These are phyloP conservation scores for Brachionus calyciflorus DNA, from an alignment of 1,140 invertebrate genomes.

Conservation along the genomic window DNA sequence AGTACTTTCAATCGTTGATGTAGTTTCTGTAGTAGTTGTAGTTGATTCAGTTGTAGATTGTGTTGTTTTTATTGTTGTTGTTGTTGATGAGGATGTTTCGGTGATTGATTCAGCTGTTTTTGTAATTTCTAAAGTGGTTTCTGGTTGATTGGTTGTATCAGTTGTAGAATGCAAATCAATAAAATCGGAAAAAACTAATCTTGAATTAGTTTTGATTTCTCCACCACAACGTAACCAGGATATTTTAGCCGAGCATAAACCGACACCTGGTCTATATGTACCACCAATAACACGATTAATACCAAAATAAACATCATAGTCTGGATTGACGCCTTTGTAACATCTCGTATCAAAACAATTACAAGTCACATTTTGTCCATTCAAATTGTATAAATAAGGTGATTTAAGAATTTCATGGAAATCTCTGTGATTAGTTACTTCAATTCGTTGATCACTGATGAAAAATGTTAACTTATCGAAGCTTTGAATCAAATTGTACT, in stretches of 20 bases:
- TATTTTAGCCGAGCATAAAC: constrained; percentile 31
- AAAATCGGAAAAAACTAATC: not conserved
- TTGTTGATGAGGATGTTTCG: not conserved
- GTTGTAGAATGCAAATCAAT: not conserved
- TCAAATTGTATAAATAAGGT: constrained; percentile 32
- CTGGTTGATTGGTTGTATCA: not conserved
- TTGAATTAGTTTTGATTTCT: not conserved
- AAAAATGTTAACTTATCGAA: constrained; percentile 16
- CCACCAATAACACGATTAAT: constrained; percentile 46
- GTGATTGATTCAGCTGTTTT: not conserved
- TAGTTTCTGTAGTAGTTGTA: not conserved
- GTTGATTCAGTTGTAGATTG: too few relatives aligned
- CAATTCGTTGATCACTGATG: constrained; percentile 37
- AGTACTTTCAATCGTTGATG: not conserved
- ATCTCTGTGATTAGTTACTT: constrained; percentile 26
- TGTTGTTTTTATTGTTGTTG: too few relatives aligned
- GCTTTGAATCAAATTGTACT: constrained; percentile 37
- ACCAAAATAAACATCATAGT: constrained; percentile 44
- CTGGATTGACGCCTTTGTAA: constrained; percentile 4
- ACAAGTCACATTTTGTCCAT: constrained; percentile 44
- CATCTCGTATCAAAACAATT: constrained; percentile 47
- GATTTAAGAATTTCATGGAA: constrained; percentile 30
- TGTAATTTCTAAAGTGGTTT: not conserved
- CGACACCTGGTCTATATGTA: constrained; percentile 41
- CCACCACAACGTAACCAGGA: constrained; percentile 11